Base-by-base conservation (phyloP, 2,797 vertebrate species). In the Intellagama lesueurii region DNA sequence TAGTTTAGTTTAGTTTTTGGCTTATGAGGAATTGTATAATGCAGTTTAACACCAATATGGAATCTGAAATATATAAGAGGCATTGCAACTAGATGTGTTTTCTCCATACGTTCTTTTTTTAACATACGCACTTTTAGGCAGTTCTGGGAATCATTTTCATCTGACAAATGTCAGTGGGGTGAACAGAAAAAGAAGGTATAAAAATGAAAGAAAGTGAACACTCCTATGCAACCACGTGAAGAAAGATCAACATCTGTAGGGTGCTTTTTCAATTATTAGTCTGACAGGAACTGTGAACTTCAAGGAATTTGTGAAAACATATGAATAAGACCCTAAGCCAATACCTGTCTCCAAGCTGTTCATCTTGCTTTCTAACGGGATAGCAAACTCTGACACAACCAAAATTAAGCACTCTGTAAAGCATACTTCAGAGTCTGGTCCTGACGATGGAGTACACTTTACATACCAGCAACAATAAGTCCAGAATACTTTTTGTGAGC, bases 11-110 rank as follows among this genome's bases (percentile, higher is more conserved):
- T 5, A 14, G 52, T 30, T 30, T n/a, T 72, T 72, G 16, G 32
- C 26, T 66, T 66, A 30, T 9, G 16, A 17, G 30, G 52, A 81
- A 91, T 93, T 89, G 84, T 11, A 0, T 89, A 94, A 90, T 90
- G 6, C 86, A 88, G 47, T 92, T 87, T n/a, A 92, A 52, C 28
- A 84, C 81, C 89, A 17, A 78, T 90, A 85, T 95, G 92, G 89
- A 87, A 94, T 84, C 22, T 35, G 64, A 32, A 32, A 83, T 86
- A 93, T 87, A 95, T 85, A 92, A 95, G 94, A 92, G 0, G 0
- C 86, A 80, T 83, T 72, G 88, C 83, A 47, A 69, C 40, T 91
- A 88, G 80, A 83, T 35, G 0, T 12, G 3, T 88, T 88, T 91
- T 60, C 76, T 35, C 60, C 4, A 0, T 16, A 35, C 85, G 88